A percentile compares a stretch with the other conserved stretches of the same genome.
These are phyloP conservation scores for Cryptus armator DNA, from an alignment of 2,888 invertebrate species.

Conservation along the genomic window DNA sequence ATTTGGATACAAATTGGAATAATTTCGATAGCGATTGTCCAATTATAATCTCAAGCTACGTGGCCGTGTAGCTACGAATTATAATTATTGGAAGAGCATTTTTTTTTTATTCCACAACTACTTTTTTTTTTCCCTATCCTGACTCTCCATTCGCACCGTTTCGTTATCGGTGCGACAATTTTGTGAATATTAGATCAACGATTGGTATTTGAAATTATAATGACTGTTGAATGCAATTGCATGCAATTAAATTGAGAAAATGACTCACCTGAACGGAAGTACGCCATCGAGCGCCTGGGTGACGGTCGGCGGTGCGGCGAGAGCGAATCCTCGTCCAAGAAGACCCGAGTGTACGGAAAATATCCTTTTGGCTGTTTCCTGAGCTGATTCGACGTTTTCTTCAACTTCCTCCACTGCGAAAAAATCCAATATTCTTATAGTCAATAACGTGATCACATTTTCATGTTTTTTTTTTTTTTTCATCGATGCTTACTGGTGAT, in stretches of 20 bases:
- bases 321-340: slow-evolving; percentile 95
- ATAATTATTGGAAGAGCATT: not conserved
- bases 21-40: not conserved
- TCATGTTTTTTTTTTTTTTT: not conserved
- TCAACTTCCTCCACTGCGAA: slow-evolving; percentile 88
- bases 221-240: slow-evolving; percentile 13
- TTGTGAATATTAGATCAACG: slow-evolving; percentile 15
- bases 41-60: slow-evolving; percentile 5
- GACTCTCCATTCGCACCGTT: not conserved
- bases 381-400: slow-evolving; percentile 90
- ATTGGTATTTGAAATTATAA: slow-evolving; percentile 12
- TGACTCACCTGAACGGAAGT: slow-evolving; percentile 92
- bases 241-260: slow-evolving; percentile 27
- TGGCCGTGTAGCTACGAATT: not conserved
- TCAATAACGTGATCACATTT: not conserved
- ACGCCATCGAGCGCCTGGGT: slow-evolving; percentile 96
- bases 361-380: slow-evolving; percentile 86
- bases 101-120: not conserved
- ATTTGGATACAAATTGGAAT: not conserved
- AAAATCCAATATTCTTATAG: slow-evolving; percentile 56
- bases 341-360: slow-evolving; percentile 90
- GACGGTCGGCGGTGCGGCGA: slow-evolving; percentile 94
- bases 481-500: slow-evolving; percentile 85
- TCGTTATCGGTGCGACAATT: not conserved
- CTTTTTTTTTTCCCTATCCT: not conserved